Evolutionary conservation across 2,113 vertebrate species (phyloP).

Genomic region (Bos javanicus): DNA sequence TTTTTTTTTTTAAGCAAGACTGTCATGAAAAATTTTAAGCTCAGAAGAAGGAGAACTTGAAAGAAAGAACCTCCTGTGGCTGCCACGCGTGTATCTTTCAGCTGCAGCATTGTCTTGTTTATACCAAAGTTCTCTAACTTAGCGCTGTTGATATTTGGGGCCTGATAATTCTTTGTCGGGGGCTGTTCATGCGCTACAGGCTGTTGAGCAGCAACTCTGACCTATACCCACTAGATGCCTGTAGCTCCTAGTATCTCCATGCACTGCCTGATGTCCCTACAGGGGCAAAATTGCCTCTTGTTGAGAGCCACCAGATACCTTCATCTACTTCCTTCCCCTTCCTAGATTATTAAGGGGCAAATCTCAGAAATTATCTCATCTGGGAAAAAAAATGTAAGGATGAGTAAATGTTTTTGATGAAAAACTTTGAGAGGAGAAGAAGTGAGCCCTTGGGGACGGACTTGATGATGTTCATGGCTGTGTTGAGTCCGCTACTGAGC

Average conservation of each 20-base stretch:
- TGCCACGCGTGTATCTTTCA: fast-evolving
- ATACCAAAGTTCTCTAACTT: background rate
- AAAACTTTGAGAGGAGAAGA: background rate
- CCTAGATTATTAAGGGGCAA: background rate
- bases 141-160: background rate
- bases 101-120: background rate
- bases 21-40: background rate
- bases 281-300: background rate
- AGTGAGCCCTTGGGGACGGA: background rate
- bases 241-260: background rate
- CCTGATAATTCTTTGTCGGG: background rate
- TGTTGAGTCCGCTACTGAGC: background rate
- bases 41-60: background rate
- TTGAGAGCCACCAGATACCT: background rate
- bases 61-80: background rate
- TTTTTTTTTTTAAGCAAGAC: background rate
- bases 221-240: background rate
- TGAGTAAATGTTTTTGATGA: background rate
- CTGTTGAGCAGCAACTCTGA: background rate
- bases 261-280: background rate
- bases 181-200: background rate
- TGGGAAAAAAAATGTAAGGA: constrained; percentile 7
- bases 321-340: background rate
- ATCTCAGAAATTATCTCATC: background rate
- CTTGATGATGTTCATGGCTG: background rate